phyloP scores from a whole-genome alignment of 1,140 invertebrate genomes.

The Tetraneura akinire region DNA sequence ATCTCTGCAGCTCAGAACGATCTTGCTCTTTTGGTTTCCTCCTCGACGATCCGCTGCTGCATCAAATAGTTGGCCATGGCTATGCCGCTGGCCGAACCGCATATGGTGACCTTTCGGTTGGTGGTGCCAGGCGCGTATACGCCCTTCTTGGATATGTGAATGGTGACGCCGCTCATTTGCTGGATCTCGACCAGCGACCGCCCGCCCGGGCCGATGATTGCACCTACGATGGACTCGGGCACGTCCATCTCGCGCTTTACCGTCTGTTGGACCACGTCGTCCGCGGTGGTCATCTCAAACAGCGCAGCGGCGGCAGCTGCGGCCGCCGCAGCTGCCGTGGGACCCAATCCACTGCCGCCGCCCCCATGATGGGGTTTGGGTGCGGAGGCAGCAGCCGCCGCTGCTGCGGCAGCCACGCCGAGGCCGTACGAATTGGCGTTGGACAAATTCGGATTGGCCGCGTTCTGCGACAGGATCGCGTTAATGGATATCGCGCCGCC shows the following conservation, averaged over 20 bases:
- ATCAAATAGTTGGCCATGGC: constrained; percentile 90
- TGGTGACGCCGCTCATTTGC: constrained; percentile 91
- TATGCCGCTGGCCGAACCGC: constrained; percentile 83
- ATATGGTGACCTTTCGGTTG: constrained; percentile 95
- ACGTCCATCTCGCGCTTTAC: constrained; percentile 82
- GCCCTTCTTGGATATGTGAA: constrained; percentile 98
- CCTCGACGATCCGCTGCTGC: constrained; percentile 92
- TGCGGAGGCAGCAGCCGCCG: background rate
- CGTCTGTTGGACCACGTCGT: constrained; percentile 90
- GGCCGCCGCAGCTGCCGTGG: background rate
- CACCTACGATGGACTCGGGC: constrained; percentile 92
- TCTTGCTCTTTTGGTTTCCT: constrained; percentile 81
- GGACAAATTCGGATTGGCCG: constrained; percentile 23
- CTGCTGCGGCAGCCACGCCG: background rate
- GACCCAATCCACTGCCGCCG: background rate
- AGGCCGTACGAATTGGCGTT: constrained; percentile 43
- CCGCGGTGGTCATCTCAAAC: constrained; percentile 79
- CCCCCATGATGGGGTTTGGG: background rate
- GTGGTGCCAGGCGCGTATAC: constrained; percentile 94
- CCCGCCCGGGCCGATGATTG: constrained; percentile 91
- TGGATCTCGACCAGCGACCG: constrained; percentile 95
- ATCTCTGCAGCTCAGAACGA: background rate
- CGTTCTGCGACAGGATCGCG: constrained; percentile 33
- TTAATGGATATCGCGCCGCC: constrained; percentile 42
- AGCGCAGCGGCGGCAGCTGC: constrained; percentile 30